Percentiles rank a stretch among this genome's conserved stretches.
phyloP scores from a whole-genome alignment of 2,113 vertebrate species.

The Urocynchramus pylzowi region DNA sequence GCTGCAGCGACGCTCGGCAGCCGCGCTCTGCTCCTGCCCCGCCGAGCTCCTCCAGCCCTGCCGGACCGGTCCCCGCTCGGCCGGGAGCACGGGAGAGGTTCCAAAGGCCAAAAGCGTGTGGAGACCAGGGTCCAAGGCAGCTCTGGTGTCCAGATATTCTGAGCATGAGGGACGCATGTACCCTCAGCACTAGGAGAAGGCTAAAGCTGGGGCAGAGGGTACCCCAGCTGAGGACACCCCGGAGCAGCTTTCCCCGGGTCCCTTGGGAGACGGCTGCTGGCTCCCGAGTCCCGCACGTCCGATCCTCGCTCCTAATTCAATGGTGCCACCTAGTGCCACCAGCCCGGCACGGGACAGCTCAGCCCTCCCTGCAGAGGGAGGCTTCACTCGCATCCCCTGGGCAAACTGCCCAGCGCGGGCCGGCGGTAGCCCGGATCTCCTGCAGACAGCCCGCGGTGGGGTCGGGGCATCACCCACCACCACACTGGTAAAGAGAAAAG shows the following conservation, averaged over 20 bases:
- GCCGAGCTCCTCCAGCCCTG: not conserved
- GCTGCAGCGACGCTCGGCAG: too few relatives aligned
- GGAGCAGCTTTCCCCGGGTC: too few relatives aligned
- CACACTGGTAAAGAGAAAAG: not conserved
- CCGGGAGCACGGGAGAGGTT: rapidly evolving
- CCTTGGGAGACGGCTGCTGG: rapidly evolving
- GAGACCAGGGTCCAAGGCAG: not conserved
- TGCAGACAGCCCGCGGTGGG: too few relatives aligned
- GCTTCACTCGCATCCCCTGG: rapidly evolving
- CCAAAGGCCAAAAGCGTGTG: too few relatives aligned
- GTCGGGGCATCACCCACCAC: not conserved
- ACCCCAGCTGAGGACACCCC: not conserved
- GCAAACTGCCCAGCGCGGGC: not conserved
- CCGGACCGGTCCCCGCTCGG: not conserved
- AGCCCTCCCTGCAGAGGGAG: rapidly evolving
- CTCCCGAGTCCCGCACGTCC: rapidly evolving
- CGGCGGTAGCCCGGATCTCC: rapidly evolving
- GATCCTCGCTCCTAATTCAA: not conserved
- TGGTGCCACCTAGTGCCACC: constrained; percentile 35
- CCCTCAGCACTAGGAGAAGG: rapidly evolving
- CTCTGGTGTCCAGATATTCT: rapidly evolving
- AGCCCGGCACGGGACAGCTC: not conserved
- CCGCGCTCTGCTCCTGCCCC: rapidly evolving
- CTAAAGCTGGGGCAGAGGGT: not conserved
- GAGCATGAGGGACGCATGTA: rapidly evolving